These are phyloP conservation scores for Clusia tigrina DNA, from an alignment of 2,888 invertebrate genomes.

Conservation along the genomic window DNA sequence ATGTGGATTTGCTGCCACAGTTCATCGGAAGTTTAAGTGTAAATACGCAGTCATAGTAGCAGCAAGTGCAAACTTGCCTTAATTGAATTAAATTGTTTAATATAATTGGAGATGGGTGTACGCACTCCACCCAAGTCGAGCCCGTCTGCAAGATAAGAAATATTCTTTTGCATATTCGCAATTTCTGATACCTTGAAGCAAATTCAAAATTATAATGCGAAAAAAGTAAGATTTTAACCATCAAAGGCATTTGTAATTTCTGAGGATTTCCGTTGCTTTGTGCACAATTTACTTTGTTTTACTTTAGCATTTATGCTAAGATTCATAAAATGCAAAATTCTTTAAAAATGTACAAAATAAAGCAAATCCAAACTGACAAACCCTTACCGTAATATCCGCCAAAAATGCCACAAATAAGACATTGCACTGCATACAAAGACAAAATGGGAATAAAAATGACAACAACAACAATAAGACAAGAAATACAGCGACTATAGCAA, in stretches of 20 bases:
- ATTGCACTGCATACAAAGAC: neutral
- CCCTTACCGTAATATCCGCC: neutral
- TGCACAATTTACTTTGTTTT: neutral
- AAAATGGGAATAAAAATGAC: neutral
- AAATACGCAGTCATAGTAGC: neutral
- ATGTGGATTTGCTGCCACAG: neutral
- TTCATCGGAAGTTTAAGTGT: neutral
- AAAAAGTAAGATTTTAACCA: neutral
- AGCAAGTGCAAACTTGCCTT: neutral
- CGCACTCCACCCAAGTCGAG: neutral
- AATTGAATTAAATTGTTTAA: conserved; percentile 2
- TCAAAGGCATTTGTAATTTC: neutral
- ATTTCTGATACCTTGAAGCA: neutral
- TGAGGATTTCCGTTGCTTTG: neutral
- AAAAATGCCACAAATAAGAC: neutral
- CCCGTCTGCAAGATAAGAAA: neutral
- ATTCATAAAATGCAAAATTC: neutral
- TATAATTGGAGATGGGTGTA: too few relatives aligned
- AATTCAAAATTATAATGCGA: neutral
- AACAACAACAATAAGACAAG: too few relatives aligned
- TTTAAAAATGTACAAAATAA: neutral
- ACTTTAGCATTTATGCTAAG: neutral
- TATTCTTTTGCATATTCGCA: neutral
- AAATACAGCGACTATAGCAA: too few relatives aligned
- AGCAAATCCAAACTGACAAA: neutral